Base-by-base conservation (phyloP, 1,140 invertebrate species). In the Macrocentrus cingulum region DNA sequence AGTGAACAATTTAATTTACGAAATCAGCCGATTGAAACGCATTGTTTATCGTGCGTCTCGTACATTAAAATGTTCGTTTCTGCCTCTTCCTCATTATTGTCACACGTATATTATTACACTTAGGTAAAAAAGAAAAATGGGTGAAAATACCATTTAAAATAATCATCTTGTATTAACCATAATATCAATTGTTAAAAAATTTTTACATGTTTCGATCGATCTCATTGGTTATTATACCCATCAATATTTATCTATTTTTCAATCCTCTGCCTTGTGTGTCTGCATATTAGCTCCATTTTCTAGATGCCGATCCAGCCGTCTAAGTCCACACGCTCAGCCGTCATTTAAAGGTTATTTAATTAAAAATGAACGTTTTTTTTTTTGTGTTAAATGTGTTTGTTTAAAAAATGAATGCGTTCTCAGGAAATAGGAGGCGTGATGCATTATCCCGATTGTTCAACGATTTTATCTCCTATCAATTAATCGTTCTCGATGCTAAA, bases 341-440 rank as follows among this genome's bases (percentile, higher is more conserved):
- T 49, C 15, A 49, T 32, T 49, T 48, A 29, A n/a, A 48, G 1
- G 29, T 46, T 46, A 23, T 11, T 23, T 4, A 22, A n/a, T 2
- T 16, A 48, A 25, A 48, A 25, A 48, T 11, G 13, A 6, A 23
- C 16, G 9, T 48, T 20, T 48, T 23, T 48, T 9, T 34, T 32
- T 49, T 18, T 23, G n/a, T n/a, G n/a, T n/a, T n/a, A 18, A 20
- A n/a, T 7, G 15, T 49, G 16, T 9, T 49, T 15, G 25, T 29
- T 49, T 49, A 29, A 34, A 15, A 49, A 34, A 49, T 49, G 46
- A 49, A 49, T 49, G 46, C 46, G 25, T 49, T 49, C 46, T 49
- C 46, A 49, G 46, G 46, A 49, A 49, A 49, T 49, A 49, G 46
- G 46, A 49, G 46, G 46, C 25, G n/a, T 49, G 25, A 49, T 8